phyloP scores from a whole-genome alignment of 1,140 invertebrate species.

The Solen grandis region DNA sequence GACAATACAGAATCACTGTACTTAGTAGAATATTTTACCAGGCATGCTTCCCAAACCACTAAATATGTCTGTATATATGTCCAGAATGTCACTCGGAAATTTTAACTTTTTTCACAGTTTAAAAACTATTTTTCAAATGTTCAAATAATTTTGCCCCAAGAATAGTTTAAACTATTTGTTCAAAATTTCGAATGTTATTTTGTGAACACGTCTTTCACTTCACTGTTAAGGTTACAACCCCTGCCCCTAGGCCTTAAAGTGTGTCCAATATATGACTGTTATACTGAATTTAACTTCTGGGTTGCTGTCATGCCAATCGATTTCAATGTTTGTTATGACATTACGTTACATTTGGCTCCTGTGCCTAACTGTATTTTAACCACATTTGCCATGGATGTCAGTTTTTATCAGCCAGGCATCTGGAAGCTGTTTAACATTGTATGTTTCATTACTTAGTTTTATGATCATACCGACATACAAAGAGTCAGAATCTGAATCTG shows the following conservation, averaged over 20 bases:
- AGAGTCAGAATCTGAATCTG: constrained; percentile 8
- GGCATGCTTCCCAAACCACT: constrained; percentile 55
- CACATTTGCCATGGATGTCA: background rate
- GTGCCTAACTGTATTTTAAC: constrained; percentile 26
- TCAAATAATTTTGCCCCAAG: constrained; percentile 10
- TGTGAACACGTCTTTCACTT: background rate
- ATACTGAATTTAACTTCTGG: background rate
- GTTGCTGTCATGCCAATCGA: background rate
- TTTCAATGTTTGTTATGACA: constrained; percentile 10
- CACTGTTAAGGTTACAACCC: background rate
- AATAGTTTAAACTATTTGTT: constrained; percentile 9
- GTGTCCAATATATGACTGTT: constrained; percentile 26
- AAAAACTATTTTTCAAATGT: background rate
- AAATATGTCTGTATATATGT: constrained; percentile 21
- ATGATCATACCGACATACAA: constrained; percentile 25
- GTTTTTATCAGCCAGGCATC: background rate
- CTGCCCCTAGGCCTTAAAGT: background rate
- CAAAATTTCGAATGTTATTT: constrained; percentile 11
- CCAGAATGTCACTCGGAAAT: background rate
- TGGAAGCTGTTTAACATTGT: background rate
- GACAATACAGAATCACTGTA: too few species aligned
- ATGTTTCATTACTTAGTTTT: background rate
- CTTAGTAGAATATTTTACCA: too few species aligned
- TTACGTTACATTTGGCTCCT: constrained; percentile 27
- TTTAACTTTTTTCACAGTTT: background rate